Conservation (phyloP, 2,888 invertebrate species). For the Metopia argyrocephala region DNA sequence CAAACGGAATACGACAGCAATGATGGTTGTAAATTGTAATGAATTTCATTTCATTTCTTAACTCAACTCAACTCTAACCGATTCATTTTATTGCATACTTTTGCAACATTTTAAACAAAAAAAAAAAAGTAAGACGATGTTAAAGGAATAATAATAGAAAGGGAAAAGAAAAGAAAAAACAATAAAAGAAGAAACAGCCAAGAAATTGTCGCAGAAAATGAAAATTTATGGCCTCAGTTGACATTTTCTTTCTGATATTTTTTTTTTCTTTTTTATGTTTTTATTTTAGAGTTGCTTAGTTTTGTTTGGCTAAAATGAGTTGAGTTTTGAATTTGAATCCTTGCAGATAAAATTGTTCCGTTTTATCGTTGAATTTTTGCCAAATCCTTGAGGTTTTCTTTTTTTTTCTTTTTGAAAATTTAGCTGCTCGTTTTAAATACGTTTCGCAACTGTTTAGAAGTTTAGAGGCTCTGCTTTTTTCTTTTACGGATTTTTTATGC, state of each 20-base stretch:
- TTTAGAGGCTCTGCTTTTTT: constrained; percentile 36
- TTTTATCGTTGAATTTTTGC: constrained; percentile 66
- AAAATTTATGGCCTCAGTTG: constrained; percentile 60
- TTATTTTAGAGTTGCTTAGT: constrained; percentile 19
- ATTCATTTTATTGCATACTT: background rate
- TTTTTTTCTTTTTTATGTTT: constrained; percentile 25
- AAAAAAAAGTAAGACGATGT: background rate
- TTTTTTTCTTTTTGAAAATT: constrained; percentile 32
- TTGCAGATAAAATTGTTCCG: constrained; percentile 65
- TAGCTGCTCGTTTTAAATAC: constrained; percentile 24
- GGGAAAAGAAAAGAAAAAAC: background rate
- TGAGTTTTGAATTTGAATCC: constrained; percentile 59
- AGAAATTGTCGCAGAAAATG: constrained; percentile 70
- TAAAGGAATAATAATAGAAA: background rate
- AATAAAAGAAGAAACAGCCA: constrained; percentile 71
- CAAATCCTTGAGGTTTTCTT: constrained; percentile 63
- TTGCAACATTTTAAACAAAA: constrained; percentile 4
- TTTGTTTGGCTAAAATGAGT: constrained; percentile 42
- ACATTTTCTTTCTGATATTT: constrained; percentile 61
- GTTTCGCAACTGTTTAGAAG: constrained; percentile 49
- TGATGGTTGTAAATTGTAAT: constrained; percentile 34
- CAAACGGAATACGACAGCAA: constrained; percentile 17
- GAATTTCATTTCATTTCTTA: constrained; percentile 44
- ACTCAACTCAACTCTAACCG: background rate
- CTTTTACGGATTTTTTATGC: constrained; percentile 61